Evolutionary conservation across 2,797 vertebrate species (phyloP).

Genomic region (Poecile montanus): DNA sequence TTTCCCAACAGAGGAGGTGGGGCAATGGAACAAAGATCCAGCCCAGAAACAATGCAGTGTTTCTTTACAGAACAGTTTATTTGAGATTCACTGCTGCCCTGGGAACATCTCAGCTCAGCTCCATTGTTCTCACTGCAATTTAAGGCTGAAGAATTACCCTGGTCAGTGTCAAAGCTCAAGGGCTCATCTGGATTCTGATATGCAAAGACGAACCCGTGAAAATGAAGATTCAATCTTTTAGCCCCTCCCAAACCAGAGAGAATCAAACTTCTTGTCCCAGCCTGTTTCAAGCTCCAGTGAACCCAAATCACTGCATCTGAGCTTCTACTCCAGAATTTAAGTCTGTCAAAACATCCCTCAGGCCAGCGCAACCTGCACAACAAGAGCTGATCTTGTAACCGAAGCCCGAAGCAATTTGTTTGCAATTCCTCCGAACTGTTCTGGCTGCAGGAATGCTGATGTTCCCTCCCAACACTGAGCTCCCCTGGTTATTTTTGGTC

Average conservation of each 20-base stretch:
- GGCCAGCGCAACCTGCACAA: not conserved
- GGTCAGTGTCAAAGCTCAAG: fast-evolving
- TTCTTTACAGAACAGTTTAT: not conserved
- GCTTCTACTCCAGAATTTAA: not conserved
- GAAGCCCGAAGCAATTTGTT: not conserved
- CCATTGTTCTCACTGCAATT: not conserved
- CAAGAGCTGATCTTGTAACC: not conserved
- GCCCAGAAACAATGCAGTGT: not conserved
- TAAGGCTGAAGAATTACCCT: not conserved
- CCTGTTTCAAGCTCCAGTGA: slow-evolving; percentile 18
- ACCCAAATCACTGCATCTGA: not conserved
- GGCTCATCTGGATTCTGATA: not conserved
- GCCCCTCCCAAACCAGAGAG: slow-evolving; percentile 6
- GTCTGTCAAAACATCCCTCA: not conserved
- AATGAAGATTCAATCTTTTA: not conserved
- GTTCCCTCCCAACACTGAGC: not conserved
- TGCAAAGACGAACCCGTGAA: not conserved
- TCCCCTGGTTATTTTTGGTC: not conserved
- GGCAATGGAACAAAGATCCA: not conserved
- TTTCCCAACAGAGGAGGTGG: not conserved
- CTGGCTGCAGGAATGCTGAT: not conserved
- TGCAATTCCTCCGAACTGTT: not conserved
- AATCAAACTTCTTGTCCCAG: not conserved
- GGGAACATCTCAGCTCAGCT: not conserved
- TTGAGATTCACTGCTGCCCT: not conserved